Conservation (phyloP, 2,797 vertebrate genomes). For the Takifugu ocellatus region DNA sequence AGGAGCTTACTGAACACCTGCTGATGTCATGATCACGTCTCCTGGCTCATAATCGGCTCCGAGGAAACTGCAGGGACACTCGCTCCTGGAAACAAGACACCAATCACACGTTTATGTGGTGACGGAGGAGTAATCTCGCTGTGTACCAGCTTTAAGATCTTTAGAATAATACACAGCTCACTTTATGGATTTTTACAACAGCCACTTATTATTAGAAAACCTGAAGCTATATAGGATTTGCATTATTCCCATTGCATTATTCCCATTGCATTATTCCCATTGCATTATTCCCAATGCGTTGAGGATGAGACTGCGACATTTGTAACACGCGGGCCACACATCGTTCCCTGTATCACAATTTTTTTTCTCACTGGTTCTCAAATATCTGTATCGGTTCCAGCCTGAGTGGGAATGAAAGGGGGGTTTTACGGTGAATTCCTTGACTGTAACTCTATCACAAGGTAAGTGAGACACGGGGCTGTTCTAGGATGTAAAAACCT, state of each 20-base stretch:
- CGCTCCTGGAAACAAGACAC: slow-evolving; percentile 70
- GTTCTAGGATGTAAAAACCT: slow-evolving; percentile 68
- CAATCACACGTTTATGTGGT: neutral
- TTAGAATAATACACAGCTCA: neutral
- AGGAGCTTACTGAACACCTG: slow-evolving; percentile 90
- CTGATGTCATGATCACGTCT: slow-evolving; percentile 86
- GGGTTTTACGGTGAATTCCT: slow-evolving; percentile 75
- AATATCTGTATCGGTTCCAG: slow-evolving; percentile 66
- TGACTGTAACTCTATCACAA: slow-evolving; percentile 72
- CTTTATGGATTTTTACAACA: too few species aligned
- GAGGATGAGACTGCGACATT: slow-evolving; percentile 33
- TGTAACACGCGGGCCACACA: slow-evolving; percentile 67
- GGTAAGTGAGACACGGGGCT: slow-evolving; percentile 67
- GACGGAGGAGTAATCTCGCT: neutral
- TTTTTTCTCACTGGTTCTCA: slow-evolving; percentile 73
- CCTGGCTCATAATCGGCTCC: slow-evolving; percentile 88
- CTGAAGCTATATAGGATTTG: neutral
- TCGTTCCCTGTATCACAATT: slow-evolving; percentile 67
- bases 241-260: neutral
- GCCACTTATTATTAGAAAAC: neutral
- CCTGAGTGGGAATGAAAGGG: slow-evolving; percentile 70
- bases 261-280: neutral
- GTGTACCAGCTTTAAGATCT: neutral
- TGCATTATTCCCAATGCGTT: slow-evolving; percentile 6
- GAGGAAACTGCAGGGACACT: slow-evolving; percentile 91